Conservation (phyloP, 2,797 vertebrate species). For the Somateria mollissima region DNA sequence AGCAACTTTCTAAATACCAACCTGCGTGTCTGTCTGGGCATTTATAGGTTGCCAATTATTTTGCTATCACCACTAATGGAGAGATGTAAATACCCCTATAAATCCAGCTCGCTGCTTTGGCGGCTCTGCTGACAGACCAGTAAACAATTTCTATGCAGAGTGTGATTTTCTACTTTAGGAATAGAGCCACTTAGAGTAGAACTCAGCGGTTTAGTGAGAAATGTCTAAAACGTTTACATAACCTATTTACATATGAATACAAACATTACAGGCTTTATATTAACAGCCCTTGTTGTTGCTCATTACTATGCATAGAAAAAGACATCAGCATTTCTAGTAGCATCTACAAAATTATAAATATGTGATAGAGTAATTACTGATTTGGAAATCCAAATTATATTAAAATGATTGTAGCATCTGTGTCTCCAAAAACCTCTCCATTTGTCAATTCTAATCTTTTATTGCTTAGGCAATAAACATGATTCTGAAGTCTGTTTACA, state of each 20-base stretch:
- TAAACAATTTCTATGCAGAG: constrained; percentile 55
- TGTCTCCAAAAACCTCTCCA: constrained; percentile 68
- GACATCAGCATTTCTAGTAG: constrained; percentile 69
- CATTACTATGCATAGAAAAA: constrained; percentile 73
- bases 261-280: constrained; percentile 74
- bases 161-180: constrained; percentile 64
- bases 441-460: constrained; percentile 68
- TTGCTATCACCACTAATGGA: background rate
- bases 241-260: constrained; percentile 75
- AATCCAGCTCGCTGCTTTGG: background rate
- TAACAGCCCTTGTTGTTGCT: constrained; percentile 70
- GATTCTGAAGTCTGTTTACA: constrained; percentile 61
- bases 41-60: background rate
- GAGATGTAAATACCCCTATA: background rate
- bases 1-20: background rate
- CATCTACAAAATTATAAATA: constrained; percentile 76
- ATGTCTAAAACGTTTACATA: constrained; percentile 73
- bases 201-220: constrained; percentile 66
- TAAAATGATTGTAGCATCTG: constrained; percentile 74
- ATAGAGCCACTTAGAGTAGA: constrained; percentile 63
- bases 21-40: background rate
- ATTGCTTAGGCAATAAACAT: constrained; percentile 70
- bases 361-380: constrained; percentile 75
- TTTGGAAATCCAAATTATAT: constrained; percentile 76
- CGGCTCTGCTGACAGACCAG: constrained; percentile 42